Conservation (phyloP, 2,113 vertebrate species). For the Eurypyga helias region DNA sequence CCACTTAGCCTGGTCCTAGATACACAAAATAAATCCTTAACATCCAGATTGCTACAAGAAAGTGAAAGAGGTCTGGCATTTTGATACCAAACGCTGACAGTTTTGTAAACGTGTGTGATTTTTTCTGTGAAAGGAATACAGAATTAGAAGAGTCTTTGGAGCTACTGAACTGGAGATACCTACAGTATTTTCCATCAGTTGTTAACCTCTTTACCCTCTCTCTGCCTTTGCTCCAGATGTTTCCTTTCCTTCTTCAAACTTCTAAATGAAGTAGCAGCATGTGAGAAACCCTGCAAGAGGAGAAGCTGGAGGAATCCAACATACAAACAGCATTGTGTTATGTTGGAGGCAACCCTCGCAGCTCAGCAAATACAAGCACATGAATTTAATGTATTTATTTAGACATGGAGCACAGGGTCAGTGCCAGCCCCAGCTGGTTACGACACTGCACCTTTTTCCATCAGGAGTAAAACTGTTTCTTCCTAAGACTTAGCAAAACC, state of each 20-base stretch:
- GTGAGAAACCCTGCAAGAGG: background rate
- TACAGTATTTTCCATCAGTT: background rate
- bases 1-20: background rate
- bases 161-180: conserved; percentile 39
- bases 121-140: conserved; percentile 21
- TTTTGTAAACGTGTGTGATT: background rate
- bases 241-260: conserved; percentile 39
- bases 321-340: background rate
- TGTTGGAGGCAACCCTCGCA: background rate
- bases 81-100: background rate
- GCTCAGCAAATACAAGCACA: background rate
- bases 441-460: background rate
- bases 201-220: conserved; percentile 44
- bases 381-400: background rate
- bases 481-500: background rate
- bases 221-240: conserved; percentile 58
- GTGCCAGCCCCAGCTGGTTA: background rate
- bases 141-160: background rate
- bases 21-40: background rate
- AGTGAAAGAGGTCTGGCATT: background rate
- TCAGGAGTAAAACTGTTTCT: background rate
- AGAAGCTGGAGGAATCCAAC: background rate
- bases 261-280: conserved; percentile 5
- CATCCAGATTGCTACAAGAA: background rate
- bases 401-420: background rate